Evolutionary conservation across 2,797 vertebrate genomes (phyloP).

Genomic region (Pangasius sanitwongsei): DNA sequence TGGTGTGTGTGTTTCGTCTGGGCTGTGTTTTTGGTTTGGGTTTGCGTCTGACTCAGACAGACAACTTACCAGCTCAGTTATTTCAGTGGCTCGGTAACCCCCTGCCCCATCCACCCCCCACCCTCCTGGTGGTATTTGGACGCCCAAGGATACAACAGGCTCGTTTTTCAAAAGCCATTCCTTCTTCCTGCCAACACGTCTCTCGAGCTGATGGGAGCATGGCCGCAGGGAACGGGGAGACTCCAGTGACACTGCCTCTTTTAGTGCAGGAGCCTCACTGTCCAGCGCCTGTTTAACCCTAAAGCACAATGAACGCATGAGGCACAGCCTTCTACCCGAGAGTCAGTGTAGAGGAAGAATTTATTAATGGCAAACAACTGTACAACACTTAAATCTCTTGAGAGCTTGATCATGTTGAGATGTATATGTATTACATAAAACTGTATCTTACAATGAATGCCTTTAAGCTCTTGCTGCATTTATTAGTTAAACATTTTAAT

Average conservation of each 20-base stretch:
- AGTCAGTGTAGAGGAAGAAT: background rate
- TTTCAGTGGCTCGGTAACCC: slow-evolving; percentile 53
- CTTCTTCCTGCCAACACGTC: slow-evolving; percentile 61
- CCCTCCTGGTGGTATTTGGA: slow-evolving; percentile 74
- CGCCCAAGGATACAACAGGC: slow-evolving; percentile 76
- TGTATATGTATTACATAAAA: background rate
- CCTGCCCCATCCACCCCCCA: slow-evolving; percentile 64
- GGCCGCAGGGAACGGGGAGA: slow-evolving; percentile 75
- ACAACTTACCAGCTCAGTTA: slow-evolving; percentile 56
- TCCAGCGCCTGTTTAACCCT: slow-evolving; percentile 57
- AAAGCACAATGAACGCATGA: slow-evolving; percentile 3
- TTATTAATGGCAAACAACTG: background rate
- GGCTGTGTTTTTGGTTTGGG: slow-evolving; percentile 55
- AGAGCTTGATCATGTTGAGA: background rate
- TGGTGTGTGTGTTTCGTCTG: slow-evolving; percentile 44
- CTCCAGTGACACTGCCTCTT: slow-evolving; percentile 56
- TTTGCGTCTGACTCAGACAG: slow-evolving; percentile 56
- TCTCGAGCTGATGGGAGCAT: slow-evolving; percentile 76
- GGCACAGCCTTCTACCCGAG: background rate
- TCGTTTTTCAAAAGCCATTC: slow-evolving; percentile 71
- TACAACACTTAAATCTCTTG: background rate
- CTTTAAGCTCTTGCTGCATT: background rate
- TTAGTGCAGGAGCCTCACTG: slow-evolving; percentile 74
- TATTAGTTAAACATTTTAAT: background rate
- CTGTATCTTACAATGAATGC: background rate